Conservation (phyloP, 2,113 vertebrate genomes). For the Ivindomyrus marchei region DNA sequence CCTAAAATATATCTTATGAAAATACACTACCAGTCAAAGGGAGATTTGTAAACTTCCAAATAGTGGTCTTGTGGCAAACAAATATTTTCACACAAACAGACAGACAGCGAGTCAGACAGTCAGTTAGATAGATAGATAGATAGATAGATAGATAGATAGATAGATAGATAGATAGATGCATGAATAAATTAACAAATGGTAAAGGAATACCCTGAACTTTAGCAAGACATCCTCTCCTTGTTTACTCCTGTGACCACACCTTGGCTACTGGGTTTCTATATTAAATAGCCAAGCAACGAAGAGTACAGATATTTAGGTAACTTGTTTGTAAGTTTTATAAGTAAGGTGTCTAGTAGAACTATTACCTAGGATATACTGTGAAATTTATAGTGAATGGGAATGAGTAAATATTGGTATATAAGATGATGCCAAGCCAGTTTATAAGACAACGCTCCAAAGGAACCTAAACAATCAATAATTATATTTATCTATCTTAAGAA, state of each 20-base stretch:
- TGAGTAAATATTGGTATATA: neutral
- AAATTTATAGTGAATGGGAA: neutral
- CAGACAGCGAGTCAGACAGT: neutral
- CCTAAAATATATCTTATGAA: neutral
- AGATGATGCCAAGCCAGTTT: neutral
- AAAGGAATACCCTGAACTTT: neutral
- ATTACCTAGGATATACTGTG: neutral
- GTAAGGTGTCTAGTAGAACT: neutral
- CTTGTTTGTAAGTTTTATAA: neutral
- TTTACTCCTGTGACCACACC: neutral
- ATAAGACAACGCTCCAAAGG: neutral
- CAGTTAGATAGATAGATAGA: neutral
- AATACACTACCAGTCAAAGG: neutral
- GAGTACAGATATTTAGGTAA: neutral
- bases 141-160: neutral
- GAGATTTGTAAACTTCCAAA: neutral
- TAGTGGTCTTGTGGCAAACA: neutral
- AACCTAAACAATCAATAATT: neutral
- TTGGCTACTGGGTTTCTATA: neutral
- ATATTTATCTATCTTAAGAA: neutral
- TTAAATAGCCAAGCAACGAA: neutral
- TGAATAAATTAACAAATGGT: neutral
- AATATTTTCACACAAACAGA: neutral
- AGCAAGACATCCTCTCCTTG: neutral
- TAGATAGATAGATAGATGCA: neutral